Conservation (phyloP, 2,888 invertebrate species). For the Latrodectus elegans region DNA sequence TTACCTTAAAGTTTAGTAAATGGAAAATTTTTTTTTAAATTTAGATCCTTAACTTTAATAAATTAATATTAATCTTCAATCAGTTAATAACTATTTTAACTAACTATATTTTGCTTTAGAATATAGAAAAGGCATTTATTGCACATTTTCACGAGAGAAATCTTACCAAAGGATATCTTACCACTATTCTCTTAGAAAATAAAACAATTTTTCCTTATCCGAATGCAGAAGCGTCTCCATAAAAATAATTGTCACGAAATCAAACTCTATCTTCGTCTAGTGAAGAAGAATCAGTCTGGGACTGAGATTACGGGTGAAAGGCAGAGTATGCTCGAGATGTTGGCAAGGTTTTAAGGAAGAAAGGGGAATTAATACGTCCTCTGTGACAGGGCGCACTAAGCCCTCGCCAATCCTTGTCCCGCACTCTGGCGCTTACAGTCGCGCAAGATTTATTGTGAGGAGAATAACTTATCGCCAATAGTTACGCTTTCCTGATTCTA, state of each 20-base stretch:
- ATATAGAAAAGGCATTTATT: no score
- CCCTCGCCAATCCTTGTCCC: slow-evolving; percentile 13
- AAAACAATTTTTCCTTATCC: no score
- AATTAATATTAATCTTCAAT: no score
- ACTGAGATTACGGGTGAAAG: not conserved
- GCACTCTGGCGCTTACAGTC: slow-evolving; percentile 7
- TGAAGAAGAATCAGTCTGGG: not conserved
- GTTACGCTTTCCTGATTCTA: slow-evolving; percentile 11
- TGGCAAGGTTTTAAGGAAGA: slow-evolving; percentile 37
- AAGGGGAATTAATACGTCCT: slow-evolving; percentile 62
- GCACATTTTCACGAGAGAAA: no score
- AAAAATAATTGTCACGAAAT: not conserved
- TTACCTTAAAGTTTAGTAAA: no score
- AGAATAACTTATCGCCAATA: slow-evolving; percentile 30
- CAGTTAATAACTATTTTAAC: no score
- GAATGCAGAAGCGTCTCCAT: no score
- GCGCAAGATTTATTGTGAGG: slow-evolving; percentile 22
- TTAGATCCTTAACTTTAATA: no score
- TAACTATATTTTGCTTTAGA: no score
- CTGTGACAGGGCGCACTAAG: slow-evolving; percentile 39
- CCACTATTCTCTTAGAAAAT: no score
- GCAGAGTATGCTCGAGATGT: slow-evolving; percentile 27
- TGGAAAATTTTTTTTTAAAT: no score
- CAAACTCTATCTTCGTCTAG: not conserved
- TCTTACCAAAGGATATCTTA: no score